Conservation (phyloP, 1,140 invertebrate species). For the Euborellia annulipes region DNA sequence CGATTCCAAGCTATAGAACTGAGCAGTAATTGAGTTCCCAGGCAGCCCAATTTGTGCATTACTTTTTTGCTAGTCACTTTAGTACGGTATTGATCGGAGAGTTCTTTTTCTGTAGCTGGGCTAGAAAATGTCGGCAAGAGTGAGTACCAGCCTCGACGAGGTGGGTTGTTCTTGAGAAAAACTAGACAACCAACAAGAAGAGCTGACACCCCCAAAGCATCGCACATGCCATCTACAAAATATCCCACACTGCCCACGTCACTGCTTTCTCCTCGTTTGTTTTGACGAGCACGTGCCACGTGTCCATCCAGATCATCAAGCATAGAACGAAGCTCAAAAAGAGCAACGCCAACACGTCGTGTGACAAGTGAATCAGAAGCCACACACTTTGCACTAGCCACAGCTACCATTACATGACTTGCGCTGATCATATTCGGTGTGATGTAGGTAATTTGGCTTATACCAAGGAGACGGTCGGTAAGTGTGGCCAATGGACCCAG, state of each 20-base stretch:
- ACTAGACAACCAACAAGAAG: slow-evolving; percentile 44
- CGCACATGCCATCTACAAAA: slow-evolving; percentile 56
- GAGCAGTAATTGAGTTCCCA: slow-evolving; percentile 49
- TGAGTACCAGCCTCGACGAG: slow-evolving; percentile 38
- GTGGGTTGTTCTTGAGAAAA: slow-evolving; percentile 49
- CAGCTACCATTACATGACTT: slow-evolving; percentile 53
- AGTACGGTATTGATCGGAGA: slow-evolving; percentile 40
- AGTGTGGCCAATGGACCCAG: slow-evolving; percentile 52
- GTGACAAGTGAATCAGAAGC: slow-evolving; percentile 46
- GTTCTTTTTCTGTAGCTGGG: slow-evolving; percentile 28
- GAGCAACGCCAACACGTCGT: slow-evolving; percentile 45
- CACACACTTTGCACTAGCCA: slow-evolving; percentile 47
- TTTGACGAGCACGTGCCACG: slow-evolving; percentile 49
- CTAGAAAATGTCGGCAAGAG: slow-evolving; percentile 29
- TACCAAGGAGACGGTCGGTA: slow-evolving; percentile 40
- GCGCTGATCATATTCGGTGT: slow-evolving; percentile 63
- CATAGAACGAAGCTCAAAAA: slow-evolving; percentile 61
- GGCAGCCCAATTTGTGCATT: slow-evolving; percentile 42
- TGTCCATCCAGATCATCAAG: slow-evolving; percentile 65
- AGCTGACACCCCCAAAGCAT: slow-evolving; percentile 50
- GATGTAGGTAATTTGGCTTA: slow-evolving; percentile 41
- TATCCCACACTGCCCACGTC: slow-evolving; percentile 54
- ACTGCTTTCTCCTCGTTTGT: slow-evolving; percentile 50
- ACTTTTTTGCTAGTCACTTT: slow-evolving; percentile 45
- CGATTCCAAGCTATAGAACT: slow-evolving; percentile 64